Conservation (phyloP, 1,140 invertebrate species). For the Pachyrhynchus sulphureomaculatus region DNA sequence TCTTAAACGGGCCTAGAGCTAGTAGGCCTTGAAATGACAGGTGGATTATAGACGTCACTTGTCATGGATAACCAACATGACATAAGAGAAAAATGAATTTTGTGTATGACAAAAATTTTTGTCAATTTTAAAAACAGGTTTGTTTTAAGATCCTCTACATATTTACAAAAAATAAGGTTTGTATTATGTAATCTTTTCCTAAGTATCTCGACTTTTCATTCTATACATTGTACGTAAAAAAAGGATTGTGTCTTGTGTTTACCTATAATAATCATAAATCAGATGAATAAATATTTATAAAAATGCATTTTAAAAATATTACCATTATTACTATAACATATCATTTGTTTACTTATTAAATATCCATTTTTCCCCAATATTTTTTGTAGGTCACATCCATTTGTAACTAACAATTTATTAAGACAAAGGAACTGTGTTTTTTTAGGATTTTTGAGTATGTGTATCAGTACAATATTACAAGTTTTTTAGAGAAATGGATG, state of each 20-base stretch:
- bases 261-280: background rate
- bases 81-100: background rate
- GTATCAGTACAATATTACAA: constrained; percentile 10
- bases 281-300: background rate
- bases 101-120: background rate
- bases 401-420: background rate
- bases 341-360: too few relatives aligned
- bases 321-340: too few relatives aligned
- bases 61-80: constrained; percentile 1
- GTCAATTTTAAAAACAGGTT: background rate
- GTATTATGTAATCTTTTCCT: too few relatives aligned
- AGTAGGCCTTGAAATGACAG: background rate
- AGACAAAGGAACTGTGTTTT: background rate
- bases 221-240: too few relatives aligned
- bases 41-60: background rate
- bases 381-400: constrained; percentile 14
- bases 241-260: too few relatives aligned
- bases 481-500: constrained; percentile 45
- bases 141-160: background rate
- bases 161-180: too few relatives aligned
- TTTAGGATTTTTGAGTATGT: constrained; percentile 12
- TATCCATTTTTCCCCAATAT: background rate
- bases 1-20: too few relatives aligned
- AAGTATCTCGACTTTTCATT: too few relatives aligned
- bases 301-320: background rate